These are phyloP conservation scores for Botia almorhae DNA, from an alignment of 2,797 vertebrate genomes.

Conservation along the genomic window DNA sequence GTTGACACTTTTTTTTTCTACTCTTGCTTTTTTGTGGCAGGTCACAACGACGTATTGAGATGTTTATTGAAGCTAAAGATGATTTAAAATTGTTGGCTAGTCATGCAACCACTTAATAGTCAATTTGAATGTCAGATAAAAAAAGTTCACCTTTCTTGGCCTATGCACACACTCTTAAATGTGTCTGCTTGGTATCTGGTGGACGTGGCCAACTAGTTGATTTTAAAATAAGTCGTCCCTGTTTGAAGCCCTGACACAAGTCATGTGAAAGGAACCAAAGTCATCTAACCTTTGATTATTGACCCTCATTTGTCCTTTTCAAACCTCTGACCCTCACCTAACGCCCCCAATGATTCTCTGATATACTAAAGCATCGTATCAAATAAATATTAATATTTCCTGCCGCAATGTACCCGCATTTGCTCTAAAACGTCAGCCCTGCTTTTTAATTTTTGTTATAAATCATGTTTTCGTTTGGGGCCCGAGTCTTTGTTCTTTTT, in stretches of 20 bases:
- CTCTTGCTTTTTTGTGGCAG: too few species aligned
- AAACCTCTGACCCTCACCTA: slow-evolving; percentile 30
- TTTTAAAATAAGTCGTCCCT: too few species aligned
- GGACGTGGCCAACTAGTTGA: too few species aligned
- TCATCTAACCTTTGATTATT: slow-evolving; percentile 45
- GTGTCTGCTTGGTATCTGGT: too few species aligned
- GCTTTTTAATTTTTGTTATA: background rate
- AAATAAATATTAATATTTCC: background rate
- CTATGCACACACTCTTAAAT: too few species aligned
- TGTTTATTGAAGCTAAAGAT: too few species aligned
- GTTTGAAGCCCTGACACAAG: background rate
- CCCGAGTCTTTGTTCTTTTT: slow-evolving; percentile 53
- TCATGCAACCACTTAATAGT: too few species aligned
- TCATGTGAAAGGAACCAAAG: slow-evolving; percentile 21
- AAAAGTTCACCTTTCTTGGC: too few species aligned
- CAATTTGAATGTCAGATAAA: too few species aligned
- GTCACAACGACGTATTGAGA: too few species aligned
- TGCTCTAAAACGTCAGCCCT: background rate
- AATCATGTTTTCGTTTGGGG: slow-evolving; percentile 20
- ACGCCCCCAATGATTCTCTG: background rate
- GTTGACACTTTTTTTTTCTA: too few species aligned
- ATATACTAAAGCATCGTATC: slow-evolving; percentile 5
- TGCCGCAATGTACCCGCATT: background rate
- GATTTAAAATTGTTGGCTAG: too few species aligned
- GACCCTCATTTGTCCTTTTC: slow-evolving; percentile 57